Base-by-base conservation (phyloP, 2,797 vertebrate species). In the Propithecus deckenii region DNA sequence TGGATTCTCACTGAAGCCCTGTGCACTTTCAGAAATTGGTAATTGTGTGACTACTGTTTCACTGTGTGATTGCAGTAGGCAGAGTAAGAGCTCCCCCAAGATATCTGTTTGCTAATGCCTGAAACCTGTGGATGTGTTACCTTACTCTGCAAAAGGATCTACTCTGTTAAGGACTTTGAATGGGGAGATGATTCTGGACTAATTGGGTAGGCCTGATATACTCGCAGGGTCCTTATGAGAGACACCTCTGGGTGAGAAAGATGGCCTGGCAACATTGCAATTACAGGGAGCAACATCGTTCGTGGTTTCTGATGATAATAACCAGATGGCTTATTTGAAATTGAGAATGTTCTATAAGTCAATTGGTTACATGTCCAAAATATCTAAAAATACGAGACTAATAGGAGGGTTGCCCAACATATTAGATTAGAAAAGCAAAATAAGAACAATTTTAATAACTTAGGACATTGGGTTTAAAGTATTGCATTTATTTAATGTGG, bases 1-100 rank as follows among this genome's bases (percentile, higher is more conserved):
- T 86, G 99, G 99, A 98, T 99, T 99, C 97, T 99, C 99, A 41
- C 98, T 99, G 97, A 99, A 98, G 96, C 55, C 98, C 25, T 99
- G 99, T 86, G 98, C 98, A 25, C 96, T 97, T 94, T 98, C 98
- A 89, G 96, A 98, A 95, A 92, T 90, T 80, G 99, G 99, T 99
- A 98, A 99, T 74, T 72, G 2, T 20, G 46, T 10, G 43, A 12
- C 11, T 74, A 30, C 14, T 20, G 0, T 52, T 69, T 86, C 17
- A 17, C 20, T 41, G 0, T 9, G 22, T 55, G 48, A 23, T 6
- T 55, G 20, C 32, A 14, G 20, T 63, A 28, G 20, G 20, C 25
- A 57, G 79, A 88, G 18, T 52, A 30, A 61, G 63, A 83, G 14
- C 10, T 30, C 7, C 38, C 30, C 8, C 28, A 15, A 55, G 35